Conservation (phyloP, 2,888 invertebrate species). For the Aphidoletes aphidimyza region DNA sequence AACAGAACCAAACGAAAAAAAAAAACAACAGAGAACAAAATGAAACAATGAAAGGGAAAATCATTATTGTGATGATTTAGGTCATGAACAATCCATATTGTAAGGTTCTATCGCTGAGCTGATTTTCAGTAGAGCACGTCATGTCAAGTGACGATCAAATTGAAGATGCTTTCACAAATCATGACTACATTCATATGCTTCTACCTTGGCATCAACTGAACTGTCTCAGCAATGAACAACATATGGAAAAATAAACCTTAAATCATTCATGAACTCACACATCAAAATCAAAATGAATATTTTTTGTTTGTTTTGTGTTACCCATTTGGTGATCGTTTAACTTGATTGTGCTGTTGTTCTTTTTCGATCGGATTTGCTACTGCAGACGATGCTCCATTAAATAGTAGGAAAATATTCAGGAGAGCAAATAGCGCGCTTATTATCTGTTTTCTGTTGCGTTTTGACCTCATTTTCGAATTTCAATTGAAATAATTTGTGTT, state of each 20-base stretch:
- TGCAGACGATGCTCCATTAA: neutral
- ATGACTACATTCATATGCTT: too few relatives aligned
- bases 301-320: too few relatives aligned
- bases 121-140: neutral
- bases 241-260: neutral
- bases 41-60: neutral
- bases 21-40: neutral
- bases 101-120: neutral
- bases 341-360: neutral
- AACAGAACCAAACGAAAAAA: neutral
- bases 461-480: constrained; percentile 52
- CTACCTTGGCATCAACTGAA: neutral
- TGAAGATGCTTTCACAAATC: neutral
- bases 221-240: neutral
- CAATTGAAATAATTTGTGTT: neutral
- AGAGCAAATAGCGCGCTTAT: constrained; percentile 35
- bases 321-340: constrained; percentile 20
- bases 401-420: neutral
- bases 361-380: neutral
- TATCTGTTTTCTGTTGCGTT: constrained; percentile 44
- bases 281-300: neutral
- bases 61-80: constrained; percentile 37
- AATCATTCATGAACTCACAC: too few relatives aligned
- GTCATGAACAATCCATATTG: constrained; percentile 24
- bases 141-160: neutral